A percentile compares a stretch with the other conserved stretches of the same genome.
These are phyloP conservation scores for Ameiurus melas DNA, from an alignment of 2,113 vertebrate genomes.

Conservation along the genomic window DNA sequence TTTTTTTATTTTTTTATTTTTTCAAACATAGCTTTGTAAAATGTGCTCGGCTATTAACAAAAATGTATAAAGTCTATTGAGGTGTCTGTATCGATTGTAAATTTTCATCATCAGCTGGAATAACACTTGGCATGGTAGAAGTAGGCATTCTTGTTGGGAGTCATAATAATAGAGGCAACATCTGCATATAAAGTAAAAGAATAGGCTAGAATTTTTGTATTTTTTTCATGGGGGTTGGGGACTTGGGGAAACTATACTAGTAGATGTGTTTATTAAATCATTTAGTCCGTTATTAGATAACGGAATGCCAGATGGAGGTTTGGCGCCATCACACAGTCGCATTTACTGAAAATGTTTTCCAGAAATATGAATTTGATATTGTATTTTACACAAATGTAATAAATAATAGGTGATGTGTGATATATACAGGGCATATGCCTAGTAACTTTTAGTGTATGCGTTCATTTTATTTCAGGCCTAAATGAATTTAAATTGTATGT, in stretches of 20 bases:
- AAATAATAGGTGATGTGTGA: background rate
- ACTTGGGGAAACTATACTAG: background rate
- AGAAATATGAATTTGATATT: background rate
- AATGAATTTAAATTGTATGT: background rate
- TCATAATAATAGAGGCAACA: background rate
- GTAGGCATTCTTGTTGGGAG: background rate
- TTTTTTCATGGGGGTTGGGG: no score
- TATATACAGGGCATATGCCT: background rate
- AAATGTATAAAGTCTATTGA: background rate
- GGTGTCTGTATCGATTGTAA: background rate
- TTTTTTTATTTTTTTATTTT: background rate
- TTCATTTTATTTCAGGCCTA: background rate
- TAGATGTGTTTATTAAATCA: background rate
- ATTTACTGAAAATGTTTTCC: background rate
- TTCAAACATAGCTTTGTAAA: background rate
- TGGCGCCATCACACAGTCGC: background rate
- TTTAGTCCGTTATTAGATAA: background rate
- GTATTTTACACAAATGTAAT: background rate
- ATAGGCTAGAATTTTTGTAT: background rate
- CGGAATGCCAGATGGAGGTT: background rate
- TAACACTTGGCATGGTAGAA: background rate
- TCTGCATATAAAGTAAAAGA: background rate
- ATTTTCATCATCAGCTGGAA: background rate
- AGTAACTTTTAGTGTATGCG: background rate
- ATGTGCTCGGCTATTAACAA: background rate